Base-by-base conservation (phyloP, 2,888 invertebrate species). In the Chaitophorus viminalis region DNA sequence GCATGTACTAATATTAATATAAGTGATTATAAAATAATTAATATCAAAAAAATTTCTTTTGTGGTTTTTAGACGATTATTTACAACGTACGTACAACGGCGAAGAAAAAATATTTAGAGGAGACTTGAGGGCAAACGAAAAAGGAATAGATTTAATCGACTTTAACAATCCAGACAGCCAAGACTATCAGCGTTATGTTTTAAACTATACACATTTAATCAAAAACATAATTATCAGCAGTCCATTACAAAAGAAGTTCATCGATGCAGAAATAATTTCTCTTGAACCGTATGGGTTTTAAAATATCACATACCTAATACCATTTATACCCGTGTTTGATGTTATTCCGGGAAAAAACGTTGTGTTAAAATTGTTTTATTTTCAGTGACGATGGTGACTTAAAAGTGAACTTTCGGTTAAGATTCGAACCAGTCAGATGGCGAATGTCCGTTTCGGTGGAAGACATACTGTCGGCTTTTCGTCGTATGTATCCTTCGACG, bases 341-440 rank as follows among this genome's bases (percentile, higher is more conserved):
- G 1, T 18, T n/a, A 18, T 1, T 60, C 18, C 11, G 8, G 36
- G 9, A 54, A 52, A 36, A 31, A 31, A 52, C 17, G 14, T n/a
- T 11, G 18, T 3, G 14, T 14, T 46, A 21, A 8, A 25, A 25
- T n/a, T 60, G 9, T 36, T 75, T 82, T 89, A 81, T 83, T 91
- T 92, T 70, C 91, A 95, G 95, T 54, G 92, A 93, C 88, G 95
- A 95, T 90, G 94, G 94, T 88, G 95, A 96, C 89, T 93, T 96
- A 84, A 94, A 95, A 79, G 95, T 97, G 0, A 96, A 97, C 91
- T 97, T 97, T 91, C 96, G 96, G 91, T 93, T 97, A 85, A 94
- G 95, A 86, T 96, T 97, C 90, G 96, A 97, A 92, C 95, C 96
- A 0, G 94, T 95, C 89, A 93, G 94, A 90, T 94, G 94, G 25